Base-by-base conservation (phyloP, 2,113 vertebrate genomes). In the Lepus americanus region DNA sequence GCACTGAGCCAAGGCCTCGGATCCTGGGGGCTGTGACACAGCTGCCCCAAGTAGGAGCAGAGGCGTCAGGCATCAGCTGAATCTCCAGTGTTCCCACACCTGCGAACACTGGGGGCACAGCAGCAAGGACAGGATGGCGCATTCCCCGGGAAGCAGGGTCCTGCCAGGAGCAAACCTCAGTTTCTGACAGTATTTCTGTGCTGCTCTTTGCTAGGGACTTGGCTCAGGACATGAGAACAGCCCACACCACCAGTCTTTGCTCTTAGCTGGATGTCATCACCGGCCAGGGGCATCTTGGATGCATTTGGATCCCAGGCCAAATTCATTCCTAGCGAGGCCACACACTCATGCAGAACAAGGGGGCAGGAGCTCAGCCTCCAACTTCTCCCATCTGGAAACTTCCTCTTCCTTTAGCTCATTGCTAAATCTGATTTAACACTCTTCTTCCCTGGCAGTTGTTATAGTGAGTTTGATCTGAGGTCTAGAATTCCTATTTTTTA, bases 301-400 rank as follows among this genome's bases (percentile, higher is more conserved):
- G 13, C 25, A 2, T 73, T 29, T 19, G 0, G 44, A 31, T 70
- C 36, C 81, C 51, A 6, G 49, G 31, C 25, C 31, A 51, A 20
- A 17, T 64, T 22, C 44, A 67, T 4, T 33, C 5, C 8, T 3
- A n/a, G 69, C 9, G 36, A 78, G 17, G 6, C 36, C 44, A 3
- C 2, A 0, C 0, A 19, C 11, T 55, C 59, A 1, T 0, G 0
- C 0, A 11, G 44, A 20, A 6, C 25, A 3, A 31, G 27, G 44
- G 9, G 23, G 23, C 8, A 11, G 1, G 23, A 5, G 25, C 6
- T 44, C 29, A 16, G 2, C 53, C 67, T 88, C 66, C 23, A 29
- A 9, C 3, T 20, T 67, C 73, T 67, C 72, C 69, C 10, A 25
- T 23, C 61, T 31, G 16, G 5, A 51, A 90, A 83, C 13, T 44